Percentiles rank a stretch among this genome's conserved stretches.
phyloP scores from a whole-genome alignment of 2,797 vertebrate species.

The Bovichtus diacanthus region DNA sequence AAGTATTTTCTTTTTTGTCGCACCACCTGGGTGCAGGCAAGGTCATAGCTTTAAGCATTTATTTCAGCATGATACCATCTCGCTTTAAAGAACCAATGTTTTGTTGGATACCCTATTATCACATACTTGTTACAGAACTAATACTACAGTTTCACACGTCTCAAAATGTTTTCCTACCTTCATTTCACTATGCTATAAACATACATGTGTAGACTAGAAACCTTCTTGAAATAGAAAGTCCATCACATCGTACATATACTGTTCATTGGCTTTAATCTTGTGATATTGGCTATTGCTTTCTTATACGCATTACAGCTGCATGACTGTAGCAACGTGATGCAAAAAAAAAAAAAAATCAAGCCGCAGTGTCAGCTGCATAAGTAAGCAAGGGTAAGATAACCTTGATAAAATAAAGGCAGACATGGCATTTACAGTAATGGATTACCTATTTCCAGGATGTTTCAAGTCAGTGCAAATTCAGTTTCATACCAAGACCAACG shows the following conservation, averaged over 20 bases:
- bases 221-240: not conserved
- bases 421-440: constrained; percentile 16
- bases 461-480: not conserved
- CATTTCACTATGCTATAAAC: not conserved
- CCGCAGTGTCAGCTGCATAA: not conserved
- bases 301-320: not conserved
- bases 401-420: constrained; percentile 4
- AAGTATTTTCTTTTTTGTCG: not conserved
- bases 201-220: not conserved
- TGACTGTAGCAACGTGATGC: not conserved
- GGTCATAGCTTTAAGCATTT: constrained; percentile 1
- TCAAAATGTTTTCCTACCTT: not conserved
- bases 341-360: not conserved
- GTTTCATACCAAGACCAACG: not conserved
- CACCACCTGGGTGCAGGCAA: not conserved
- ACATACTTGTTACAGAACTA: not conserved
- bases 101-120: not conserved
- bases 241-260: not conserved
- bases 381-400: not conserved
- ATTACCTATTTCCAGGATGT: constrained; percentile 14
- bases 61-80: not conserved
- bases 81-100: not conserved
- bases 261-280: not conserved
- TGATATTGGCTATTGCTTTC: not conserved
- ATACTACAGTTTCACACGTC: not conserved